A percentile compares a stretch with the other conserved stretches of the same genome.
These are phyloP conservation scores for Trachops cirrhosus DNA, from an alignment of 2,797 vertebrate genomes.

Conservation along the genomic window DNA sequence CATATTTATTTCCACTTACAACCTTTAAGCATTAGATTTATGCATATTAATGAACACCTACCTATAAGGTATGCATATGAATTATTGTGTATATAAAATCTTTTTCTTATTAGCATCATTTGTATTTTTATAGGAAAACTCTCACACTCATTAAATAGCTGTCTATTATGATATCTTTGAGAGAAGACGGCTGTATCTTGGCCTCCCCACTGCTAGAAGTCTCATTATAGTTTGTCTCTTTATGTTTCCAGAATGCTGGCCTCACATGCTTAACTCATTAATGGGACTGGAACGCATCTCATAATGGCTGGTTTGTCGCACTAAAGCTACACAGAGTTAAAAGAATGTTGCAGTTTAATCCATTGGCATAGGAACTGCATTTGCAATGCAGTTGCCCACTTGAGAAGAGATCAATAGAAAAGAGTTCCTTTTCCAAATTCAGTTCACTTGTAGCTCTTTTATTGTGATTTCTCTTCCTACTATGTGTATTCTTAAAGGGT, in stretches of 20 bases:
- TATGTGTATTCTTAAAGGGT: conserved; percentile 10
- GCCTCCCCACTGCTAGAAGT: conserved; percentile 78
- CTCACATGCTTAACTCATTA: conserved; percentile 78
- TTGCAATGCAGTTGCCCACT: conserved; percentile 43
- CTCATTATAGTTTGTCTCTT: conserved; percentile 83
- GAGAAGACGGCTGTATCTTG: conserved; percentile 65
- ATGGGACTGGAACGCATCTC: conserved; percentile 78
- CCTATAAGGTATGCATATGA: background rate
- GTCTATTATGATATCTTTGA: conserved; percentile 78
- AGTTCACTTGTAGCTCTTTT: conserved; percentile 57
- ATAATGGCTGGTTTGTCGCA: conserved; percentile 73
- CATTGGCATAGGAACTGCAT: conserved; percentile 51
- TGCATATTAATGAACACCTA: background rate
- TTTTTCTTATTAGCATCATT: conserved; percentile 66
- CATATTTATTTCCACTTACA: background rate
- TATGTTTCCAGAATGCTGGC: conserved; percentile 75
- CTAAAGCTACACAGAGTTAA: conserved; percentile 59
- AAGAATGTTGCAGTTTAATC: conserved; percentile 74
- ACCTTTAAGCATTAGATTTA: background rate
- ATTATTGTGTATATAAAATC: conserved; percentile 21
- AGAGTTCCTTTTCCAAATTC: conserved; percentile 40
- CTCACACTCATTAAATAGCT: conserved; percentile 78
- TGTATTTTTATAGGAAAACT: conserved; percentile 70
- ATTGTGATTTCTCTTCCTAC: conserved; percentile 35
- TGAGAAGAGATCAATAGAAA: conserved; percentile 62